A percentile compares a stretch with the other conserved stretches of the same genome.
Conservation (phyloP, 92 coral and sea anemone species). For the Zoanthus gigantus region DNA sequence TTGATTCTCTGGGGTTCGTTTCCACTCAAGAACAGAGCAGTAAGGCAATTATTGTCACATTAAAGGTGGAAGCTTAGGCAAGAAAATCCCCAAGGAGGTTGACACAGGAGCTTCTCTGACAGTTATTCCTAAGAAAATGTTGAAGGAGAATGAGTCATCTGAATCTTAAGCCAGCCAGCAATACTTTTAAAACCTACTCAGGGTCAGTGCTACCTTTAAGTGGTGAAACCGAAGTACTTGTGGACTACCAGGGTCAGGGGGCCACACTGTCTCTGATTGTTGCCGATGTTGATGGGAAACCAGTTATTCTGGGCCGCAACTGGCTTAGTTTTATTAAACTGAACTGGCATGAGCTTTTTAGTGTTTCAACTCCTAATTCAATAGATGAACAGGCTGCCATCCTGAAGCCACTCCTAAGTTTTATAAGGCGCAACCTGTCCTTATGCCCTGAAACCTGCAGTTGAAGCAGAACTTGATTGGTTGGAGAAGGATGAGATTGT, state of each 20-base stretch:
- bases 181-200: neutral
- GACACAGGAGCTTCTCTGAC: neutral
- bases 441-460: conserved; percentile 25
- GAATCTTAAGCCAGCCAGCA: neutral
- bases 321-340: conserved; percentile 1
- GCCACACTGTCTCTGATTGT: neutral
- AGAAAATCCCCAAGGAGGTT: too few relatives aligned
- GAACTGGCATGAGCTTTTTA: neutral
- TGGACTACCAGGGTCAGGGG: neutral
- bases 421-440: conserved; percentile 29
- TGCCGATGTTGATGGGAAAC: neutral
- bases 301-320: conserved; percentile 3
- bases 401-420: neutral
- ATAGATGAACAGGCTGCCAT: neutral
- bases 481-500: conserved; percentile 37
- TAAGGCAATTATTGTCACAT: too few relatives aligned
- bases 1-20: too few relatives aligned
- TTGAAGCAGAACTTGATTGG: conserved; percentile 43
- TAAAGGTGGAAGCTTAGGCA: too few relatives aligned
- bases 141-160: neutral
- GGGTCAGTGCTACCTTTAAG: neutral
- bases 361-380: neutral
- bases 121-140: neutral
- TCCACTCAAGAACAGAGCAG: too few relatives aligned
- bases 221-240: neutral